Conservation (phyloP, 2,888 invertebrate genomes). For the Acanthosepion esculentum region DNA sequence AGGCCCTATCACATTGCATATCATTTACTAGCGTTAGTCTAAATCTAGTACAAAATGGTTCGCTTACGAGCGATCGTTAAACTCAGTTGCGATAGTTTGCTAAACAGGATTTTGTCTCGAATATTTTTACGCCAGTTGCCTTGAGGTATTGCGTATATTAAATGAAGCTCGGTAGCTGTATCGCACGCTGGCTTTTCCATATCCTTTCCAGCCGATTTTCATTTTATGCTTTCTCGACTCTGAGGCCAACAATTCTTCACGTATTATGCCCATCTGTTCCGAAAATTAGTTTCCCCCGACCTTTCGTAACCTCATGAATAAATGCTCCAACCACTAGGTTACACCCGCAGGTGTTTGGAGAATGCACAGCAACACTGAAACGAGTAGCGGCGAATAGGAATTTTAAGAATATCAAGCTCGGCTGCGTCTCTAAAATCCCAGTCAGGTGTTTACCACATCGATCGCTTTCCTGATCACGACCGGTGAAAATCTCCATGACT, state of each 20-base stretch:
- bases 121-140: too few relatives aligned
- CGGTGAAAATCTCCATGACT: neutral
- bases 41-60: too few relatives aligned
- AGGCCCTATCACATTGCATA: too few relatives aligned
- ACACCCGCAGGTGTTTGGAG: neutral
- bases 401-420: neutral
- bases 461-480: neutral
- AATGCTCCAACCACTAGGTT: neutral
- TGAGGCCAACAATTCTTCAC: neutral
- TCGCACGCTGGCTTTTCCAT: neutral
- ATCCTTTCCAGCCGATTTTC: neutral
- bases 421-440: neutral
- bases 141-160: neutral
- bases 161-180: neutral
- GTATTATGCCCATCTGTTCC: neutral
- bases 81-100: too few relatives aligned
- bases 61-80: too few relatives aligned
- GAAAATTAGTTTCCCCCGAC: neutral
- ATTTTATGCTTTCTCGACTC: neutral
- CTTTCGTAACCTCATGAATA: neutral
- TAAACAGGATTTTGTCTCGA: too few relatives aligned
- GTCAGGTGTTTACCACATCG: neutral
- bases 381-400: neutral
- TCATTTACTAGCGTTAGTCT: too few relatives aligned
- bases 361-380: neutral